phyloP scores from a whole-genome alignment of 2,888 invertebrate species.

The Caenorhabditis sp. region DNA sequence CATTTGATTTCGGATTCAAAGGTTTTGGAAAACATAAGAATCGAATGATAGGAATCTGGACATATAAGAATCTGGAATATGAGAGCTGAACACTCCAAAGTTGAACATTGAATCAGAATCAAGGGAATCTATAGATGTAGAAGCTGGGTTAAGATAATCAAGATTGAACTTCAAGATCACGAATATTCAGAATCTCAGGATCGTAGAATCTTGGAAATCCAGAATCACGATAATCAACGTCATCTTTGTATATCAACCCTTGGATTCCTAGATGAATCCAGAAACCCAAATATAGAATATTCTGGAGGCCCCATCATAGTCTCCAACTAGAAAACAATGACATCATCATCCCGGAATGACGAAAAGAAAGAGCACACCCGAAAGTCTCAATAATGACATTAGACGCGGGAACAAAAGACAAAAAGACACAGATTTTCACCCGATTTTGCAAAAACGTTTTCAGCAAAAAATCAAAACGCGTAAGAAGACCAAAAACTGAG shows the following conservation, averaged over 20 bases:
- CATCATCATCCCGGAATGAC: slow-evolving; percentile 14
- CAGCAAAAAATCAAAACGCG: slow-evolving; percentile 15
- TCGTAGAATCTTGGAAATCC: too few relatives aligned
- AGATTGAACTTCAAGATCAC: too few relatives aligned
- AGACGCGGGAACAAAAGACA: slow-evolving; percentile 11
- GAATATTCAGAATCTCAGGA: too few relatives aligned
- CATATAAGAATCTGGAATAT: too few relatives aligned
- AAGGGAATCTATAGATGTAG: too few relatives aligned
- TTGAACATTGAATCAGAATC: too few relatives aligned
- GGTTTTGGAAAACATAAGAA: background rate
- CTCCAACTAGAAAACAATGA: slow-evolving; percentile 25
- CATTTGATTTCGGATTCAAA: background rate
- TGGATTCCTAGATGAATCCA: background rate
- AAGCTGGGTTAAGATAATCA: too few relatives aligned
- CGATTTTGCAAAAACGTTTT: slow-evolving; percentile 1
- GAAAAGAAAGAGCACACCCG: too few relatives aligned
- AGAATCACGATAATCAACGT: too few relatives aligned
- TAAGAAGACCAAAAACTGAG: slow-evolving; percentile 53
- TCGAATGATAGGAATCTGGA: background rate
- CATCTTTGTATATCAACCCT: too few relatives aligned
- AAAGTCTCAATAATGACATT: slow-evolving; percentile 41
- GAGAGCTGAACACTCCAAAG: too few relatives aligned
- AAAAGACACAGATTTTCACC: slow-evolving; percentile 3
- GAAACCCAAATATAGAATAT: background rate
- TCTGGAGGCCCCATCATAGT: background rate